phyloP scores from a whole-genome alignment of 2,888 invertebrate genomes.

The Mythimna pallens region DNA sequence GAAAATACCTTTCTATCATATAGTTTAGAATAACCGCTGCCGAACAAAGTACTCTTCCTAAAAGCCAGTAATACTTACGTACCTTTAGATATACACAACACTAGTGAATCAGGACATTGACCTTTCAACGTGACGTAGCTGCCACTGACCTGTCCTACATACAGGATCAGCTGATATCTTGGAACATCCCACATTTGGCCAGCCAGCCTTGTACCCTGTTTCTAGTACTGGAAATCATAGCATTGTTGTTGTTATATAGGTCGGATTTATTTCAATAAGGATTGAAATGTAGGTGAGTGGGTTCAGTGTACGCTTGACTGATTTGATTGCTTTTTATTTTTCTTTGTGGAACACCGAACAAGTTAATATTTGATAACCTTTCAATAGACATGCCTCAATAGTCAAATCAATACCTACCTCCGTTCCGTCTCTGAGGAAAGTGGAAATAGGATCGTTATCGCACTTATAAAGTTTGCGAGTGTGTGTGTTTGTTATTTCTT shows the following conservation, averaged over 20 bases:
- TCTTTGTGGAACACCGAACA: neutral
- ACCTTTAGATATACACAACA: neutral
- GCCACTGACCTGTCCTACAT: slow-evolving; percentile 40
- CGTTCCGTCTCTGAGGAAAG: too few relatives aligned
- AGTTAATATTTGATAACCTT: too few relatives aligned
- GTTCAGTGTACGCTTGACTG: neutral
- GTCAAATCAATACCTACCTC: too few relatives aligned
- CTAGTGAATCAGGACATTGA: slow-evolving; percentile 6
- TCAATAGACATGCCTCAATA: too few relatives aligned
- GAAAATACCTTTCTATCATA: too few relatives aligned
- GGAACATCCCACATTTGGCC: slow-evolving; percentile 33
- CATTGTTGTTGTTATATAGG: slow-evolving; percentile 3
- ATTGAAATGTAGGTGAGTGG: slow-evolving; percentile 8
- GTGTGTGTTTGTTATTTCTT: too few relatives aligned
- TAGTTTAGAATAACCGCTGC: too few relatives aligned
- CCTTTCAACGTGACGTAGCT: slow-evolving; percentile 8
- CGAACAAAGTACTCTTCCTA: neutral
- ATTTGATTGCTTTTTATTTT: slow-evolving; percentile 8
- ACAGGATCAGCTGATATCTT: slow-evolving; percentile 36
- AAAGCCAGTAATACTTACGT: too few relatives aligned
- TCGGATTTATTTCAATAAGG: slow-evolving; percentile 15
- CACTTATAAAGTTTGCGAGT: too few relatives aligned
- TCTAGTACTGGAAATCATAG: neutral
- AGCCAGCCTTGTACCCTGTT: slow-evolving; percentile 21
- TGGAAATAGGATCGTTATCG: too few relatives aligned